A percentile compares a stretch with the other conserved stretches of the same genome.
These are phyloP conservation scores for Homarus gammarus DNA, from an alignment of 2,888 invertebrate species.

Conservation along the genomic window DNA sequence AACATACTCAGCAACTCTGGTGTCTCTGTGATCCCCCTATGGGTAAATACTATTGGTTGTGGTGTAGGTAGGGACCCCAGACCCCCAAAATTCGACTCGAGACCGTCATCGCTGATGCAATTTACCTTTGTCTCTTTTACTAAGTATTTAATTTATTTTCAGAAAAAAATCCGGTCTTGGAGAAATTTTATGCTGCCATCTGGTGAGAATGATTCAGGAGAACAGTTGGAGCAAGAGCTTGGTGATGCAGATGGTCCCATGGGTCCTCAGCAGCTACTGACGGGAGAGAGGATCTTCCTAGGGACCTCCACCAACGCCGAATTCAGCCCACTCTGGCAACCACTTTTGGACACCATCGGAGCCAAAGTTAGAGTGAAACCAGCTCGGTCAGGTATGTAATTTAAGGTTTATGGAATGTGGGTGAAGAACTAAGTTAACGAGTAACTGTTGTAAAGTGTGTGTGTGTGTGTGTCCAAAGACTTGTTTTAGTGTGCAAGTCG, in stretches of 20 bases:
- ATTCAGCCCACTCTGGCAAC: slow-evolving; percentile 65
- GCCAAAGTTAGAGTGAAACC: slow-evolving; percentile 67
- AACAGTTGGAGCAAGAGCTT: slow-evolving; percentile 57
- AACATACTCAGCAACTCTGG: too few relatives aligned
- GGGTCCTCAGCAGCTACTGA: slow-evolving; percentile 8
- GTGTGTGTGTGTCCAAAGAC: too few relatives aligned
- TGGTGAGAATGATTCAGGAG: slow-evolving; percentile 48
- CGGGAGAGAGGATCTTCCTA: slow-evolving; percentile 69
- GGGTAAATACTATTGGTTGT: too few relatives aligned
- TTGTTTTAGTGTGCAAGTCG: too few relatives aligned
- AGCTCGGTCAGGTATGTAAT: slow-evolving; percentile 23
- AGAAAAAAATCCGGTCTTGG: slow-evolving; percentile 37
- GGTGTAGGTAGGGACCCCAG: too few relatives aligned
- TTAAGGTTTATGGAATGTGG: background rate
- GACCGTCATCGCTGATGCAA: too few relatives aligned
- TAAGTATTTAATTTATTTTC: background rate
- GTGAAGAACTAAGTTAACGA: too few relatives aligned
- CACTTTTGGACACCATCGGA: slow-evolving; percentile 57
- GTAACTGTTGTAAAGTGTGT: too few relatives aligned
- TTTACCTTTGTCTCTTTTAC: too few relatives aligned
- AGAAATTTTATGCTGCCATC: slow-evolving; percentile 48
- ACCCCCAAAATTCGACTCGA: too few relatives aligned
- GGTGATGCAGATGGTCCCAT: slow-evolving; percentile 15
- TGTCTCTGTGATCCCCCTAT: too few relatives aligned
- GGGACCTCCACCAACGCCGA: slow-evolving; percentile 62